Conservation (phyloP, 2,797 vertebrate genomes). For the Okamejei kenojei region DNA sequence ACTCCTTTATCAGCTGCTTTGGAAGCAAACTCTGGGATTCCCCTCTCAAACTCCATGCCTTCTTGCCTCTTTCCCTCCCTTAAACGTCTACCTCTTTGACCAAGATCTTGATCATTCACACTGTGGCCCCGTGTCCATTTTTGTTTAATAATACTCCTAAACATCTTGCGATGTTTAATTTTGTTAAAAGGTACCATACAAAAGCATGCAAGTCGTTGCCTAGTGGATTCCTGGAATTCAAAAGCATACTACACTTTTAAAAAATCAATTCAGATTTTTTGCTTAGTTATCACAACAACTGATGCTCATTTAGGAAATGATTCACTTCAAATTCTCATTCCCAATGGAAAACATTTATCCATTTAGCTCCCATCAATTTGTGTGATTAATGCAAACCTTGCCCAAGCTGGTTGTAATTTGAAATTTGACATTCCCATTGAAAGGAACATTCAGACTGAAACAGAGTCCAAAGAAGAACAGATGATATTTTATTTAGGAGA, state of each 20-base stretch:
- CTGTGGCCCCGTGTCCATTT: no score
- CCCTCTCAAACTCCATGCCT: no score
- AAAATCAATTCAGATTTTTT: constrained; percentile 12
- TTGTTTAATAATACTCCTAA: no score
- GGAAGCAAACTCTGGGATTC: no score
- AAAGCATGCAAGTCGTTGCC: background rate
- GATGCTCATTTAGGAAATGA: constrained; percentile 23
- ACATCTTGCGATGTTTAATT: no score
- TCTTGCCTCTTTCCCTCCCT: no score
- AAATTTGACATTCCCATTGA: background rate
- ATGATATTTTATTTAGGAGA: constrained; percentile 10
- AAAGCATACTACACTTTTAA: background rate
- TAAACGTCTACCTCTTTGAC: no score
- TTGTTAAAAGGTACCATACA: background rate
- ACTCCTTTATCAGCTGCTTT: no score
- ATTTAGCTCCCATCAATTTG: constrained; percentile 18
- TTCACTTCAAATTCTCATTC: constrained; percentile 12
- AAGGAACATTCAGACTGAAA: background rate
- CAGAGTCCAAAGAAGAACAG: background rate
- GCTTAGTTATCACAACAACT: constrained; percentile 7
- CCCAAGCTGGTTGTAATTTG: background rate
- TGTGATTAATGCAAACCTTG: background rate
- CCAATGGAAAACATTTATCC: background rate
- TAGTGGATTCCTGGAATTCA: constrained; percentile 22
- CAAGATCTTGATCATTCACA: no score